Base-by-base conservation (phyloP, 2,888 invertebrate genomes). In the Panzeria rudis region DNA sequence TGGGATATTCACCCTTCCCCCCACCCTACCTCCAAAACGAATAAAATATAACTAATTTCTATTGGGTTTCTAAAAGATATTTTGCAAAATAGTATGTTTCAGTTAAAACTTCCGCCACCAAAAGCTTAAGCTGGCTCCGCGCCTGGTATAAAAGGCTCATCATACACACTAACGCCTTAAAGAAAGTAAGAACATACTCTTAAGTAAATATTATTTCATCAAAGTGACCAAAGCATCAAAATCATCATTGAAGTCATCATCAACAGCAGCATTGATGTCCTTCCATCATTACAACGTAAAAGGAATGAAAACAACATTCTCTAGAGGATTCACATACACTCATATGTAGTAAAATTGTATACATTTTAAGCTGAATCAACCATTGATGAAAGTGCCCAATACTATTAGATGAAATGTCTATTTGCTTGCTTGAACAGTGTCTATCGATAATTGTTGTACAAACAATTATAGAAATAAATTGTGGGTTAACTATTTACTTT, bases 371-470 rank as follows among this genome's bases (percentile, higher is more conserved):
- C 82, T 82, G 82, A 79, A 79, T 66, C 75, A 73, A 78, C 84
- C 84, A 77, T 82, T 88, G 87, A 88, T 83, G 88, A 85, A 87
- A 87, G 68, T 88, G 87, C 86, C 87, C 84, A 78, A 79, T 64
- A 64, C 83, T 85, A 88, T 87, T 87, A 88, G 82, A 86, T 84
- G 79, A 73, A 76, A 56, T 71, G 20, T 56, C 32, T 52, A 25
- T 50, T 17, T 50, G 44, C 6, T 17, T 13, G 41, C 23, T 4
- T n/a, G 25, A 9, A 71, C 78, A 71, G 64, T 59, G 6, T 13
- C 35, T 50, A 0, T 0, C 5, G 17, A 44, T 32, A 79, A 52
- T 59, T 50, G 15, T 2, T 23, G 15, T 20, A 47, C 72, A 20
- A 32, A 25, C 2, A 13, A 3, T 20, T 23, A 25, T 23, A 29